Base-by-base conservation (phyloP, 1,140 invertebrate genomes). In the Rhopalosiphum maidis region DNA sequence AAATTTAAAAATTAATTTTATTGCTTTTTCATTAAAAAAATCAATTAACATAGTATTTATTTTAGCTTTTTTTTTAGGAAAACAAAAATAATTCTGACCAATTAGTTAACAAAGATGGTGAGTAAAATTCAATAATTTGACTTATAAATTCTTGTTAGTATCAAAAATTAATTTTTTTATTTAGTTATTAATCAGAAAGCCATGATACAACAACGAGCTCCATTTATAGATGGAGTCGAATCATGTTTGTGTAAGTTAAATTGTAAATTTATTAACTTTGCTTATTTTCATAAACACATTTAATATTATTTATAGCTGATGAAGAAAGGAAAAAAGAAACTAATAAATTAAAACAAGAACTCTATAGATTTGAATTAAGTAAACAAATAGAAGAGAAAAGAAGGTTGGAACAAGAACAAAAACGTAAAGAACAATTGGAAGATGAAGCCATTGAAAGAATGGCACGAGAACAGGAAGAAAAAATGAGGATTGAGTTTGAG, bases 351-450 rank as follows among this genome's bases (percentile, higher is more conserved):
- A 93, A 86, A 30, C 91, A 93, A 93, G 91, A 93, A 93, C n/a
- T 86, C 11, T 93, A 93, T 51, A 86, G 91, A 55, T 54, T 93
- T 30, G 91, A 93, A 55, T 85, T 93, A 85, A 85, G 23, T 41
- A 93, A 93, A 54, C 91, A 93, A 25, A 93, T 93, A 86, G 91
- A 93, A 48, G 91, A 93, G 23, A 93, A 86, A 54, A 93, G 8
- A 93, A 54, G n/a, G 8, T 55, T 93, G 35, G 91, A 93, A 48
- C 0, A 48, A 55, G 91, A 83, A 55, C 77, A 25, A 55, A 85
- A 85, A 86, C 82, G 30, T 37, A 85, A 86, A 86, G 77, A 93
- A 8, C 68, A 85, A 54, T 86, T 93, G 77, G 82, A 93, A 85
- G 91, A 93, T 86, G 77, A 51, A 85, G 91, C 91, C 0, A 93